Conservation (phyloP, 2,113 vertebrate genomes). For the Salvator merianae region DNA sequence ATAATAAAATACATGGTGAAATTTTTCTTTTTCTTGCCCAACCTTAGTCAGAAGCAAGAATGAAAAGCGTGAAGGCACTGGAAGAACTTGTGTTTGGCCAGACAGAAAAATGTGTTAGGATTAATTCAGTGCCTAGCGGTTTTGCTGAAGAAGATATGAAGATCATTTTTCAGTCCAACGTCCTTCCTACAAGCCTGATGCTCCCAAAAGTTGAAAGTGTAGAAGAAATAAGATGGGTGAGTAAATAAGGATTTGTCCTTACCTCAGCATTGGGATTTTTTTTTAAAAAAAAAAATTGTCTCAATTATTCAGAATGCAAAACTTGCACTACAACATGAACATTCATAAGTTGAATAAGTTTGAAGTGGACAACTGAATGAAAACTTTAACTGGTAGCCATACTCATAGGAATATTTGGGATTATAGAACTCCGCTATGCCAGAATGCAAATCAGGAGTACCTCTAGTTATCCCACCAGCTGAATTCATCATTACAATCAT, state of each 20-base stretch:
- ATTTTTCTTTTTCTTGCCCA: constrained; percentile 9
- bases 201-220: constrained; percentile 91
- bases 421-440: constrained; percentile 9
- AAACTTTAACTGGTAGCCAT: too few relatives aligned
- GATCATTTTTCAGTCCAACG: constrained; percentile 79
- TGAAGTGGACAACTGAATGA: too few relatives aligned
- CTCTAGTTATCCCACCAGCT: background rate
- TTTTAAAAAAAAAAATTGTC: too few relatives aligned
- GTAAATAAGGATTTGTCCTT: constrained; percentile 50
- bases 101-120: constrained; percentile 91
- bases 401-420: background rate
- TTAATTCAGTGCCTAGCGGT: constrained; percentile 93
- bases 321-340: too few relatives aligned
- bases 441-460: background rate
- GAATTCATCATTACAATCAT: background rate
- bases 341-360: too few relatives aligned
- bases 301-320: too few relatives aligned
- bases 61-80: constrained; percentile 83
- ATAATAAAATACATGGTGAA: constrained; percentile 25
- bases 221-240: constrained; percentile 92
- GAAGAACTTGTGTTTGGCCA: constrained; percentile 83
- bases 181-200: constrained; percentile 92
- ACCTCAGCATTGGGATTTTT: constrained; percentile 12
- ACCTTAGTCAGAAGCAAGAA: constrained; percentile 85
- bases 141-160: constrained; percentile 88